phyloP scores from a whole-genome alignment of 1,140 invertebrate genomes.

The Stegodyphus dumicola region DNA sequence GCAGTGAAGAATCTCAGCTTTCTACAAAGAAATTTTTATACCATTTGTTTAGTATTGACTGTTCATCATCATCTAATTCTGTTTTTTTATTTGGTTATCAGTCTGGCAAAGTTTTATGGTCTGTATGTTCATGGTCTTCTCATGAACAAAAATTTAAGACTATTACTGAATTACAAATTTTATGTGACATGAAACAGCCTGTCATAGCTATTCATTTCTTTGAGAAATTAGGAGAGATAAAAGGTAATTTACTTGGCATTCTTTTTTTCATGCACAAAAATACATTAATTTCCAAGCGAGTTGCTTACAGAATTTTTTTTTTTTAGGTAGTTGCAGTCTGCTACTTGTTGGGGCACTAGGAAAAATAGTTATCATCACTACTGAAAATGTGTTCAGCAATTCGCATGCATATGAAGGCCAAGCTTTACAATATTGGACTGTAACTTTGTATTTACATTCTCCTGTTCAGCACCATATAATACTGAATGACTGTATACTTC shows the following conservation, averaged over 20 bases:
- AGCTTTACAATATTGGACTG: too few species aligned
- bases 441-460: not conserved
- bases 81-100: conserved; percentile 22
- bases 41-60: too few species aligned
- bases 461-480: not conserved
- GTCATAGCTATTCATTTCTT: conserved; percentile 15
- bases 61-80: conserved; percentile 12
- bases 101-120: conserved; percentile 17
- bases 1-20: too few species aligned
- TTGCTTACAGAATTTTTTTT: too few species aligned
- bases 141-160: not conserved
- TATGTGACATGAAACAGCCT: conserved; percentile 24
- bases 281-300: too few species aligned
- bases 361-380: too few species aligned
- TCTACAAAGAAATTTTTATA: too few species aligned
- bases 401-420: too few species aligned
- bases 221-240: not conserved
- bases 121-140: not conserved
- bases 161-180: not conserved
- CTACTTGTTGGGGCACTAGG: too few species aligned
- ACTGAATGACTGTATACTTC: not conserved
- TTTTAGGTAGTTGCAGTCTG: too few species aligned
- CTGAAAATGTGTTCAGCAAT: too few species aligned
- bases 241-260: not conserved
- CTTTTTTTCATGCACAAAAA: too few species aligned